Conservation (phyloP, 2,113 vertebrate genomes). For the Nothobranchius furzeri region DNA sequence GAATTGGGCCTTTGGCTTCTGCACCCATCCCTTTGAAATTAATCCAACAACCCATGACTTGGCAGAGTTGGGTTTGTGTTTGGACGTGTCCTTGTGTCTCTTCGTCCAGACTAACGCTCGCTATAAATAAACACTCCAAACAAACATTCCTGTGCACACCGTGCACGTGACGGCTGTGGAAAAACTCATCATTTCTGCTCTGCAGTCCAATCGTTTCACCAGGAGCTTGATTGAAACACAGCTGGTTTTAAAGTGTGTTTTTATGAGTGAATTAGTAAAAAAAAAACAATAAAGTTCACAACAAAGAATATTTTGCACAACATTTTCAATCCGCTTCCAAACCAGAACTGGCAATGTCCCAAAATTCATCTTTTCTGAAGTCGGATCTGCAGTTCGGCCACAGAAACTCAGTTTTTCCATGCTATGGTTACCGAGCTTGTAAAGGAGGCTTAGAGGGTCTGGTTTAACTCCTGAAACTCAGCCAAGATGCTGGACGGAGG, state of each 20-base stretch:
- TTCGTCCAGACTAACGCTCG: slow-evolving; percentile 62
- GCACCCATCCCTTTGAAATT: slow-evolving; percentile 78
- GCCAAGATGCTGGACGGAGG: slow-evolving; percentile 73
- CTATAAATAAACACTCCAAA: slow-evolving; percentile 74
- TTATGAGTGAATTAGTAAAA: background rate
- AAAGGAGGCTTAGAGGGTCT: slow-evolving; percentile 76
- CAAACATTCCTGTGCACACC: slow-evolving; percentile 57
- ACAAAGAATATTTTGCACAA: background rate
- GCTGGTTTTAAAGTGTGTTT: slow-evolving; percentile 1
- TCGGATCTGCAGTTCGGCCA: slow-evolving; percentile 51
- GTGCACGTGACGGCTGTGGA: slow-evolving; percentile 50
- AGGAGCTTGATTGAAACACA: slow-evolving; percentile 39
- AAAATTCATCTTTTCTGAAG: slow-evolving; percentile 64
- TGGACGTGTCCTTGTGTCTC: slow-evolving; percentile 77
- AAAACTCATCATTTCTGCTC: slow-evolving; percentile 52
- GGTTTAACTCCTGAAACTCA: slow-evolving; percentile 80
- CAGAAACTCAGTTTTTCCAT: slow-evolving; percentile 76
- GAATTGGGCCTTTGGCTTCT: slow-evolving; percentile 80
- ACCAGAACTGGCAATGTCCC: slow-evolving; percentile 38
- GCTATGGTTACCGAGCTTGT: slow-evolving; percentile 73
- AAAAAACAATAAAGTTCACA: background rate
- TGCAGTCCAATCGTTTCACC: slow-evolving; percentile 43
- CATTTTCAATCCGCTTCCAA: background rate
- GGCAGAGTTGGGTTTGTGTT: slow-evolving; percentile 76
- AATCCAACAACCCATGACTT: slow-evolving; percentile 83